These are phyloP conservation scores for Chaetodon auriga DNA, from an alignment of 2,113 vertebrate species.

Conservation along the genomic window DNA sequence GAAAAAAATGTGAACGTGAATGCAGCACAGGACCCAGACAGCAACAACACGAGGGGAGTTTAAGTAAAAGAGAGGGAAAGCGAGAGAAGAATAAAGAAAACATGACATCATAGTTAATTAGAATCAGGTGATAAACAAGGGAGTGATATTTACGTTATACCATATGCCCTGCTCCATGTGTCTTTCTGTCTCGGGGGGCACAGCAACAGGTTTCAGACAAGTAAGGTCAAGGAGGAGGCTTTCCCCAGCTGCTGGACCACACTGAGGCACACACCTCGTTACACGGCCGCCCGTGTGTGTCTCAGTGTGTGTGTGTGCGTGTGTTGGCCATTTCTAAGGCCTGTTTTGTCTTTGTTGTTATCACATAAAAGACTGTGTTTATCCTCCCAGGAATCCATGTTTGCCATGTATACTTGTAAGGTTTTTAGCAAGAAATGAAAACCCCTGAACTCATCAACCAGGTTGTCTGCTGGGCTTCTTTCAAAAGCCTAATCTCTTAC, in stretches of 20 bases:
- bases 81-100: slow-evolving; percentile 70
- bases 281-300: slow-evolving; percentile 1
- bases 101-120: slow-evolving; percentile 85
- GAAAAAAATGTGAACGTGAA: background rate
- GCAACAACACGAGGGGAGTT: slow-evolving; percentile 39
- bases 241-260: slow-evolving; percentile 80
- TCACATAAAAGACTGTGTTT: slow-evolving; percentile 74
- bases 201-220: slow-evolving; percentile 81
- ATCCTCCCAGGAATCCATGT: slow-evolving; percentile 63
- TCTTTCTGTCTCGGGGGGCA: slow-evolving; percentile 74
- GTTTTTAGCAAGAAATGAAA: slow-evolving; percentile 57
- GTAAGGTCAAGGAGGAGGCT: slow-evolving; percentile 81
- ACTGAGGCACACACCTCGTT: slow-evolving; percentile 66
- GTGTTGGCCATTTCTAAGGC: slow-evolving; percentile 46
- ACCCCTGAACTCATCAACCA: slow-evolving; percentile 57
- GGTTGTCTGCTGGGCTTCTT: slow-evolving; percentile 47
- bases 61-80: slow-evolving; percentile 54
- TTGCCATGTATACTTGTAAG: slow-evolving; percentile 72
- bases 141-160: slow-evolving; percentile 83
- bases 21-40: slow-evolving; percentile 14
- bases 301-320: background rate
- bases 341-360: slow-evolving; percentile 72
- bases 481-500: slow-evolving; percentile 61
- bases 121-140: slow-evolving; percentile 85
- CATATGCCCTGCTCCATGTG: slow-evolving; percentile 79